Percentiles rank a stretch among this genome's conserved stretches.
Conservation (phyloP, 30 jellyfish, hydroid and myxozoan species). For the Aurelia coerulea region DNA sequence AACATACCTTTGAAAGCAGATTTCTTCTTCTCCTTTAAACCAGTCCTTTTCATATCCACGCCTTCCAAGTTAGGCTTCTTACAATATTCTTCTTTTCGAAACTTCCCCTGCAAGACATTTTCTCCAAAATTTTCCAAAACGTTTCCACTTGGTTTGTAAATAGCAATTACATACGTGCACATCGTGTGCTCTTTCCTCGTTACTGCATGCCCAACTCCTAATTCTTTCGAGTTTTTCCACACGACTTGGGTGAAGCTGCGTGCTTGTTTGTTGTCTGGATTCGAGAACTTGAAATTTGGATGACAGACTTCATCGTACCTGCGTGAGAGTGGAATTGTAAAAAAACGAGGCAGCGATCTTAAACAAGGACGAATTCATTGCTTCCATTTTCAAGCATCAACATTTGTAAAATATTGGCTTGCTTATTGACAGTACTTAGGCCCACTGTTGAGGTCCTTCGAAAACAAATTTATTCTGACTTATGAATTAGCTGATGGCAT, state of each 20-base stretch:
- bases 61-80: conserved; percentile 33
- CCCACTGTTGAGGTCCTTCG: too few relatives aligned
- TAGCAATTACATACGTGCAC: conserved; percentile 66
- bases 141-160: conserved; percentile 76
- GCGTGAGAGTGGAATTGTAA: too few relatives aligned
- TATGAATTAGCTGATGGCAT: too few relatives aligned
- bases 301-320: conserved; percentile 95
- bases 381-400: too few relatives aligned
- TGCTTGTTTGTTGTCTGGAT: conserved; percentile 68
- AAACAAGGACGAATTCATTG: too few relatives aligned
- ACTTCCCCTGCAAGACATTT: conserved; percentile 63
- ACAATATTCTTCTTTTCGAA: conserved; percentile 28
- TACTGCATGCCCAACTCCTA: conserved; percentile 72
- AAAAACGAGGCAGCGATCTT: too few relatives aligned
- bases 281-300: conserved; percentile 64
- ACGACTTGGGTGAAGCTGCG: conserved; percentile 73
- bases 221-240: conserved; percentile 62
- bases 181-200: conserved; percentile 52
- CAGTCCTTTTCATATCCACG: conserved; percentile 8
- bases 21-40: neutral
- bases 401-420: too few relatives aligned
- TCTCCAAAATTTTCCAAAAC: conserved; percentile 36
- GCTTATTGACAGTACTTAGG: too few relatives aligned
- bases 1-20: too few relatives aligned
- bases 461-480: too few relatives aligned